Base-by-base conservation (phyloP, 2,113 vertebrate species). In the Engystomops pustulosus region DNA sequence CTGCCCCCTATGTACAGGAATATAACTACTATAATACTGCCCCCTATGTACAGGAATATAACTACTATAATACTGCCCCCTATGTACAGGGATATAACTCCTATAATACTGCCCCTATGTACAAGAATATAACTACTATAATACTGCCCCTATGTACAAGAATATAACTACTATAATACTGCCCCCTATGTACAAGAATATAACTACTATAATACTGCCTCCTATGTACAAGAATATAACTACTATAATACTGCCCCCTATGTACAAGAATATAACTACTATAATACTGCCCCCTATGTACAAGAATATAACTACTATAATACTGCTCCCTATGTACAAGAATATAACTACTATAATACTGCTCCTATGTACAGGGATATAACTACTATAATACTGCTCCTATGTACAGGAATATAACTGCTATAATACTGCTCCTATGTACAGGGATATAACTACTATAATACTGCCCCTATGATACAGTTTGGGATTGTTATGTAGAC, bases 241-340 rank as follows among this genome's bases (percentile, higher is more conserved):
- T 47, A 47, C 44, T 47, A 47, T 41, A 41, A 41, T 41, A 41
- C 38, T 41, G 8, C 38, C 38, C 8, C 38, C 38, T 41, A 41
- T 41, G 44, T 47, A 47, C 44, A 55, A 55, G 53, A 55, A 55
- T 55, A 55, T 55, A 55, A 55, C 53, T 55, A 55, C 53, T 55
- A 55, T 55, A 55, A 55, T 55, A 55, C 53, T 55, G n/a, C 8
- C 44, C 10, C 53, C 53, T 23, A 55, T 55, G 10, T 55, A 55
- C 53, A 55, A 23, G 53, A 55, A 55, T 55, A 55, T 55, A 55
- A 55, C 53, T 55, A 55, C 53, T 55, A 55, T 55, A 55, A 55
- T 53, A 53, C 51, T 53, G 20, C 51, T 6, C 10, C 51, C 51
- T 53, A 53, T 53, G 6, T 53, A 53, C 51, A 53, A 58, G 44